Base-by-base conservation (phyloP, 2,797 vertebrate genomes). In the Rhinatrema bivittatum region DNA sequence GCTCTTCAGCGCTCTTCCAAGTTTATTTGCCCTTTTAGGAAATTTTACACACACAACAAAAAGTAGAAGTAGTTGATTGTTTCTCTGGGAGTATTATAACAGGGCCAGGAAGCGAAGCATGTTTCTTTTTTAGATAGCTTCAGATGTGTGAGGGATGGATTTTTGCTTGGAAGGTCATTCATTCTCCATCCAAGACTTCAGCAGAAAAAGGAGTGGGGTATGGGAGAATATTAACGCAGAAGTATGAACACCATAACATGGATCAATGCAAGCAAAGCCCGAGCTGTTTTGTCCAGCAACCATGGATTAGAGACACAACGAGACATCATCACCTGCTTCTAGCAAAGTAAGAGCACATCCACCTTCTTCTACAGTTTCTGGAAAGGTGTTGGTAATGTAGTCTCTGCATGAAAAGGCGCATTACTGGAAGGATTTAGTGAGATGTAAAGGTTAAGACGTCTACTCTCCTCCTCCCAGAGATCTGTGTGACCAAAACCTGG, bases 11-110 rank as follows among this genome's bases (percentile, higher is more conserved):
- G 51, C 61, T 35, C 65, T 56, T 65, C 60, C 45, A 29, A 42
- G 49, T 32, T 20, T 50, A 58, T 78, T 78, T 60, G 58, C 58
- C 70, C 76, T 78, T 79, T 69, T 72, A 70, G 71, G 71, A 72
- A 68, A 59, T 72, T 72, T 73, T 73, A 73, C 70, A 69, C 56
- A 65, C 42, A 16, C 60, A 72, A 42, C 41, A 76, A 77, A 81
- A 82, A 80, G 71, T 82, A 72, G 76, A 62, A 20, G 59, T 46
- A 44, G 64, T 41, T 68, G 66, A 50, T 43, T 46, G 65, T 72
- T 57, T 62, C 54, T 44, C 46, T 10, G 59, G 39, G 65, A 77
- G 70, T 75, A 77, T 68, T 53, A 44, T 53, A 55, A 45, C 53
- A 50, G 59, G 52, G 68, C 59, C 32, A 25, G 29, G 25, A 20